Percentiles rank a stretch among this genome's conserved stretches.
Evolutionary conservation across 2,797 vertebrate genomes (phyloP).

Genomic region (Percopsis omiscomaycus): DNA sequence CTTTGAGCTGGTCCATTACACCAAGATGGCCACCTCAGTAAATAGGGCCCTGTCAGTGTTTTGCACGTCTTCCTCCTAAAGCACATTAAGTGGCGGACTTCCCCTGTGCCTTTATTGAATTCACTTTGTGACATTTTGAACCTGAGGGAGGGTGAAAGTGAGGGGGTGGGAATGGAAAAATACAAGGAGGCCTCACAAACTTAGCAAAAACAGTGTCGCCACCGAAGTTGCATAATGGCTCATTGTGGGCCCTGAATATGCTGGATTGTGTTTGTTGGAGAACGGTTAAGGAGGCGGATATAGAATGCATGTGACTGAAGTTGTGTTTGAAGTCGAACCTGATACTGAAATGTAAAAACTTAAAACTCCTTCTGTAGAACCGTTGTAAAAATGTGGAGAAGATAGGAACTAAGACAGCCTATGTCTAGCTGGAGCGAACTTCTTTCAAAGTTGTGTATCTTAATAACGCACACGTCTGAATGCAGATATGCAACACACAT

Average conservation of each 20-base stretch:
- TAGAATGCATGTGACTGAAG: slow-evolving; percentile 46
- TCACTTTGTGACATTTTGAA: slow-evolving; percentile 62
- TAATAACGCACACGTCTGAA: slow-evolving; percentile 11
- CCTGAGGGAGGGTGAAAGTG: slow-evolving; percentile 31
- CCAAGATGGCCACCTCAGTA: too few species aligned
- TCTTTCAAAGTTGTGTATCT: too few species aligned
- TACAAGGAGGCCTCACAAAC: slow-evolving; percentile 12
- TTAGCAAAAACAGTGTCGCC: slow-evolving; percentile 49
- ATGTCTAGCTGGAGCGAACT: too few species aligned
- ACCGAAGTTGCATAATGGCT: slow-evolving; percentile 68
- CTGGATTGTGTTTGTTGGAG: slow-evolving; percentile 64
- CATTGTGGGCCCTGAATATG: slow-evolving; percentile 73
- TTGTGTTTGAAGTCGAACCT: slow-evolving; percentile 49
- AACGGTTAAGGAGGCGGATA: slow-evolving; percentile 51
- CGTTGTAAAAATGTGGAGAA: neutral
- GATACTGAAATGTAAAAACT: slow-evolving; percentile 14
- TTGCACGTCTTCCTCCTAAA: neutral
- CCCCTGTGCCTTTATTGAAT: slow-evolving; percentile 48
- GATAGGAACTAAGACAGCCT: slow-evolving; percentile 9
- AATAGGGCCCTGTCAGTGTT: too few species aligned
- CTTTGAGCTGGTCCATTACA: too few species aligned
- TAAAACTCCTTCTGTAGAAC: too few species aligned
- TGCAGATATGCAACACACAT: neutral
- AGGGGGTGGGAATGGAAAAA: neutral
- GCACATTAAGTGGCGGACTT: slow-evolving; percentile 22